Evolutionary conservation across 1,140 invertebrate species (phyloP).

Genomic region (Proales similis): DNA sequence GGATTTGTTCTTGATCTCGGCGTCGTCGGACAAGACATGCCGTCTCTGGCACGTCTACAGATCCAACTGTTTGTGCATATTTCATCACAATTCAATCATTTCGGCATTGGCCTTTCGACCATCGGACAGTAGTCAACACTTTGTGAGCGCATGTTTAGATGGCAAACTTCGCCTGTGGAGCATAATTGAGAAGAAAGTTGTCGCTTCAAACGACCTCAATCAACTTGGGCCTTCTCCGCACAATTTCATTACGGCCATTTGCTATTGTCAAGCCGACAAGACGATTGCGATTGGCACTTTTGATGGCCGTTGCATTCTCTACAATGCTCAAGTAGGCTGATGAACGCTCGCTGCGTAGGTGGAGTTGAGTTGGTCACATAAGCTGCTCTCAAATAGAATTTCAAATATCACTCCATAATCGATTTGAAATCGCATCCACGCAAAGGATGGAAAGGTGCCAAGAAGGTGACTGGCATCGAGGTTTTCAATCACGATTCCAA

Average conservation of each 20-base stretch:
- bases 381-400: constrained; percentile 57
- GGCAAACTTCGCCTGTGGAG: constrained; percentile 96
- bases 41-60: constrained; percentile 92
- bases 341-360: neutral
- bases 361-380: constrained; percentile 33
- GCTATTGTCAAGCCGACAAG: constrained; percentile 93
- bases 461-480: constrained; percentile 95
- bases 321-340: constrained; percentile 71
- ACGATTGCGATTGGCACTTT: constrained; percentile 92
- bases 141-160: constrained; percentile 86
- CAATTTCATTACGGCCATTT: constrained; percentile 91
- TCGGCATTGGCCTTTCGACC: constrained; percentile 97
- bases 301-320: constrained; percentile 95
- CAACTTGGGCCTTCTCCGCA: constrained; percentile 58
- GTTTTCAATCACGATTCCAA: constrained; percentile 60
- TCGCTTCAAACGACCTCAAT: constrained; percentile 24
- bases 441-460: constrained; percentile 83
- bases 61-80: constrained; percentile 92
- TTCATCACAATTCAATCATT: constrained; percentile 97
- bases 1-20: constrained; percentile 93
- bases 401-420: constrained; percentile 96
- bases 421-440: constrained; percentile 86
- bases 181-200: constrained; percentile 92
- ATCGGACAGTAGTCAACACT: constrained; percentile 83
- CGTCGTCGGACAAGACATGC: constrained; percentile 97